Conservation (phyloP, 2,888 invertebrate genomes). For the Pheosia gnoma region DNA sequence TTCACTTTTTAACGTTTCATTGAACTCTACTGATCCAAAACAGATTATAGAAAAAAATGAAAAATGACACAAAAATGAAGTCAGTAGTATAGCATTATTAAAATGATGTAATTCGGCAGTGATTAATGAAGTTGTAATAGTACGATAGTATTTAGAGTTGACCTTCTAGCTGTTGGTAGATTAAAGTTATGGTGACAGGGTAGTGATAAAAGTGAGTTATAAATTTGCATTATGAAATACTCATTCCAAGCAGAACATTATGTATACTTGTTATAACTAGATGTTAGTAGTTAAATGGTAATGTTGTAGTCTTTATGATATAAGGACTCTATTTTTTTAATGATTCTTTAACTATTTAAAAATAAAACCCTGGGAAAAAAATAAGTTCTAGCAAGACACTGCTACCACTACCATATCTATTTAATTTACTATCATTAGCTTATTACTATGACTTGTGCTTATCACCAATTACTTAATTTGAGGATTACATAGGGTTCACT, state of each 20-base stretch:
- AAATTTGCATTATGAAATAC: not conserved
- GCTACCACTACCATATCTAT: no score
- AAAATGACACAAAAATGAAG: not conserved
- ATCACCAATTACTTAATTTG: no score
- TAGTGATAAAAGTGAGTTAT: conserved; percentile 2
- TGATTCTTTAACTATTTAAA: no score
- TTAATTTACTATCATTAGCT: no score
- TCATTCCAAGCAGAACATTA: not conserved
- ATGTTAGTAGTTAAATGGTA: no score
- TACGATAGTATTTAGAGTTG: not conserved
- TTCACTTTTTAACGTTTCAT: no score
- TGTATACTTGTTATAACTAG: not conserved
- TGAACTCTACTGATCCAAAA: not conserved
- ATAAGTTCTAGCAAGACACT: no score
- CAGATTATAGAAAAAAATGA: not conserved
- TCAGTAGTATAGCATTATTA: not conserved
- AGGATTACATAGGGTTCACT: no score
- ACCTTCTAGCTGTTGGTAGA: not conserved
- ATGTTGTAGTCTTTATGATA: no score
- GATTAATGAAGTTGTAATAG: conserved; percentile 4
- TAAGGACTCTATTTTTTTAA: no score
- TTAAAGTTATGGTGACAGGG: not conserved
- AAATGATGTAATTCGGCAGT: not conserved
- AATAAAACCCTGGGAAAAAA: no score
- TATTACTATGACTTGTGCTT: no score